Conservation (phyloP, 2,888 invertebrate species). For the Pediacus dermestoides region DNA sequence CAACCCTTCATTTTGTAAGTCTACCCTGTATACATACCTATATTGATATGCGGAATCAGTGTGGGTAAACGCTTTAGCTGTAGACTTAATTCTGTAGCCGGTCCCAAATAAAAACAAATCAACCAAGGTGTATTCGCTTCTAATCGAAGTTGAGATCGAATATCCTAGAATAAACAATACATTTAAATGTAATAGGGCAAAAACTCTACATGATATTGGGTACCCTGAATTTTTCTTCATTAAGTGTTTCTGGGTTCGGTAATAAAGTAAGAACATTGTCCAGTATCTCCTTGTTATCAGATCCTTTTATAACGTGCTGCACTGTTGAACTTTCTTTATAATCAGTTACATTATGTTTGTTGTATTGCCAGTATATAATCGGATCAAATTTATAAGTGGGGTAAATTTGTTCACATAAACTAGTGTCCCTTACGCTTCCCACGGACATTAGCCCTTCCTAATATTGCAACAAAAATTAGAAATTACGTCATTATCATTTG, state of each 20-base stretch:
- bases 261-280: slow-evolving; percentile 57
- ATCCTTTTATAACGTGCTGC: slow-evolving; percentile 36
- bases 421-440: slow-evolving; percentile 49
- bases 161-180: slow-evolving; percentile 27
- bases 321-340: slow-evolving; percentile 27
- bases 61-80: slow-evolving; percentile 62
- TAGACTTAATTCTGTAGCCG: slow-evolving; percentile 53
- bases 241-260: slow-evolving; percentile 59
- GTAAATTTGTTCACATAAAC: slow-evolving; percentile 52
- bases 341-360: no score
- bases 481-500: background rate
- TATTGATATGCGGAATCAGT: slow-evolving; percentile 54
- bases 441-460: slow-evolving; percentile 54
- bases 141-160: slow-evolving; percentile 25
- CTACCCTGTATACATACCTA: no score
- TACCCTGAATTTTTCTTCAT: slow-evolving; percentile 60
- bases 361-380: slow-evolving; percentile 45
- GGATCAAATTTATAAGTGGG: slow-evolving; percentile 35
- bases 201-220: no score
- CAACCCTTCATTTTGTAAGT: background rate
- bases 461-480: slow-evolving; percentile 11
- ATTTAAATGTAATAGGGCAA: slow-evolving; percentile 2
- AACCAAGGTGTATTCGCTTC: slow-evolving; percentile 52
- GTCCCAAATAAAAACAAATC: slow-evolving; percentile 55
- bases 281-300: slow-evolving; percentile 56